Base-by-base conservation (phyloP, 1,140 invertebrate genomes). In the Philopotamus ludificatus region DNA sequence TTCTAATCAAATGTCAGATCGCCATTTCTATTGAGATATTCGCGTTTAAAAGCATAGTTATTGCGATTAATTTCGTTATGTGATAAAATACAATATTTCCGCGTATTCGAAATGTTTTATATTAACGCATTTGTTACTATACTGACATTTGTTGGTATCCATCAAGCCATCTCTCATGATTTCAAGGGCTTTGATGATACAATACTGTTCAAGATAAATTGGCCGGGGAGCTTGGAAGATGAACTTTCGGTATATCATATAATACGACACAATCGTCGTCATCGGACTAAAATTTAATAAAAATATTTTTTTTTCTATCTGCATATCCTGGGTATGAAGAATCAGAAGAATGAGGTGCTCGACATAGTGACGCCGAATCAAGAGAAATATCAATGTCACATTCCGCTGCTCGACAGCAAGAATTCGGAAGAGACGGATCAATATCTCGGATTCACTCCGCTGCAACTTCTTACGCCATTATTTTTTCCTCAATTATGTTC, bases 401-500 rank as follows among this genome's bases (percentile, higher is more conserved):
- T 96, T 67, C 92, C 92, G 53, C 83, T 86, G 63, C 73, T 85
- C 25, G 78, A 79, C 58, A 81, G 84, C 28, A 83, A 84, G 72
- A 82, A 87, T 71, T 73, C 81, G 16, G 75, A 77, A 53, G 74
- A 74, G 22, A 83, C 79, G 60, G 82, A 85, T 66, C 79, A 82
- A 39, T 88, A 90, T 73, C 82, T 83, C 44, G 89, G 90, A 15
- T 84, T 86, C 64, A 88, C 85, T 75, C 88, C 92, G 0, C 79
- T 95, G 45, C 85, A 90, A 71, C 74, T 96, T 2, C 76, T 98
- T 21, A 79, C 85, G 55, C 86, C 88, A 2, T 76, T 95, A 26
- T 93, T 95, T 76, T 79, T 78, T 12, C 86, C 90, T 67, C 82
- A 83, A 65, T 81, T 82, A 54, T 98, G 94, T 78, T 93, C 92